A percentile compares a stretch with the other conserved stretches of the same genome.
Conservation (phyloP, 2,797 vertebrate species). For the Micropoecilia bifurca region DNA sequence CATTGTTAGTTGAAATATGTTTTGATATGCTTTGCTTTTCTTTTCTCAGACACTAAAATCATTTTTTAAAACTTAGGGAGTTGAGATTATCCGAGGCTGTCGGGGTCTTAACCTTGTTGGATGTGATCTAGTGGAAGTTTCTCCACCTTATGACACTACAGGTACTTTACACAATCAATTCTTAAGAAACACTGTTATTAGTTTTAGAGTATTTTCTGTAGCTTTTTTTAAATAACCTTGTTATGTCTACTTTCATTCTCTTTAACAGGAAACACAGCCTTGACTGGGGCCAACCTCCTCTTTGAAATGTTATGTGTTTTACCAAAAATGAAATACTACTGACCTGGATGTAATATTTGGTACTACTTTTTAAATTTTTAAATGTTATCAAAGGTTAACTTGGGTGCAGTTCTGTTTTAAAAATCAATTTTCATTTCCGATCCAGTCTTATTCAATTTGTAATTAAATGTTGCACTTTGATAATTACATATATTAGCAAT, state of each 20-base stretch:
- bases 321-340: slow-evolving; percentile 83
- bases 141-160: slow-evolving; percentile 88
- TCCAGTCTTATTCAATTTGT: background rate
- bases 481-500: background rate
- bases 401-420: background rate
- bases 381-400: background rate
- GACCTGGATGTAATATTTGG: slow-evolving; percentile 33
- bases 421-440: background rate
- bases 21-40: background rate
- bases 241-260: background rate
- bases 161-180: slow-evolving; percentile 76
- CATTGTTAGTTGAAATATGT: background rate
- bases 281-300: slow-evolving; percentile 91
- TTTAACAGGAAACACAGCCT: slow-evolving; percentile 90
- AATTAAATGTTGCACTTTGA: background rate
- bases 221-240: background rate
- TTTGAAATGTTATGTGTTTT: slow-evolving; percentile 95
- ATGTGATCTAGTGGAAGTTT: slow-evolving; percentile 94
- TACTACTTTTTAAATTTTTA: too few relatives aligned
- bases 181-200: background rate
- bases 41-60: background rate
- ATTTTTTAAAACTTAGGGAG: slow-evolving; percentile 74
- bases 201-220: too few relatives aligned
- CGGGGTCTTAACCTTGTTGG: slow-evolving; percentile 90
- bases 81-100: slow-evolving; percentile 94